Base-by-base conservation (phyloP, 2,888 invertebrate species). In the Isoperla grammatica region DNA sequence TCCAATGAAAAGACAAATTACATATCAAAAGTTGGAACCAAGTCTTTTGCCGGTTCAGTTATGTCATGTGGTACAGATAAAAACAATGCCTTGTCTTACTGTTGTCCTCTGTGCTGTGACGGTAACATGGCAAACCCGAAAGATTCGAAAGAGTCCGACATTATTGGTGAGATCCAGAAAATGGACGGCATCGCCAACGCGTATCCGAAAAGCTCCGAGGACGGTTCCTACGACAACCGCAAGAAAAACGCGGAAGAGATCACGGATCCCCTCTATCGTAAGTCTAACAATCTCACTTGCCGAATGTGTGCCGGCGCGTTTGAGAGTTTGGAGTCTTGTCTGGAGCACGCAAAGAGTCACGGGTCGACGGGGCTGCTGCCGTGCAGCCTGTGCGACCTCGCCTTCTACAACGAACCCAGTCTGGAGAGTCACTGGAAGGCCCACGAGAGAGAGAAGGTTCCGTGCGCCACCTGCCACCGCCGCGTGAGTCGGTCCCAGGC, bases 41-140 rank as follows among this genome's bases (percentile, higher is more conserved):
- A 15, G 11, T 6, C 8, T 12, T 15, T 17, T 17, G 48, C 8
- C 15, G 48, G 19, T n/a, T 4, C 13, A 19, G n/a, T 15, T 15
- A 15, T 50, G 50, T 29, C 8, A 29, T 29, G 29, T 29, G 29
- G 29, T 29, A 29, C 29, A 29, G 29, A 29, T 29, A 29, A 29
- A 29, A 29, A 29, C 29, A 29, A 29, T 29, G 29, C 29, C 29
- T 29, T 29, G 29, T 29, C 19, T 59, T 59, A 54, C 35, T 43
- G 56, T 48, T 61, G 61, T 37, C 63, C 63, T 37, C 61, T 63
- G 8, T 63, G 63, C 23, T 46, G 58, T 20, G 19, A 49, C n/a
- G 63, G 63, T 2, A 61, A 40, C 20, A 63, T 63, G 61, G 42
- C 56, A 12, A 19, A 43, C 40, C 29, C 29, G 29, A 13, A 45